A percentile compares a stretch with the other conserved stretches of the same genome.
phyloP scores from a whole-genome alignment of 2,113 vertebrate species.

The Anolis sagrei region DNA sequence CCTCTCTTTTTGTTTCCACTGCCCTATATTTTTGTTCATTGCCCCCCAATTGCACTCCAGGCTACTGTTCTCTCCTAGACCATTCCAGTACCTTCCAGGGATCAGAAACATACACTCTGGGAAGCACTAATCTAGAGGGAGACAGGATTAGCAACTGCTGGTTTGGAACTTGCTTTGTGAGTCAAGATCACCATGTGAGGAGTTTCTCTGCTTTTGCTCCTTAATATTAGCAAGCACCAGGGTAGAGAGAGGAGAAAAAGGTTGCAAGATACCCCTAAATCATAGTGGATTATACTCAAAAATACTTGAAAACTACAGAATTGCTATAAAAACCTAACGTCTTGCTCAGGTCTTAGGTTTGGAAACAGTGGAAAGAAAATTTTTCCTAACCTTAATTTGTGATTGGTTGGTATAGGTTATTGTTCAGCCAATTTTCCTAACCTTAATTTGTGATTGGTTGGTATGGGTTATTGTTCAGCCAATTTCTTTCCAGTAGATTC shows the following conservation, averaged over 20 bases:
- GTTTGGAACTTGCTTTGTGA: not conserved
- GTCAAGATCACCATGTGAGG: not conserved
- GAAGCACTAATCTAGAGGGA: too few species aligned
- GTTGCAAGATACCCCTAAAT: not conserved
- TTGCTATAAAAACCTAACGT: not conserved
- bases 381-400: not conserved
- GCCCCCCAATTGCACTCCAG: too few species aligned
- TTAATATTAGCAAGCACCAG: not conserved
- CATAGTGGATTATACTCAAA: not conserved
- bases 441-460: not conserved
- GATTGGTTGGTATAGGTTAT: conserved; percentile 15
- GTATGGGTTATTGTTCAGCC: conserved; percentile 43
- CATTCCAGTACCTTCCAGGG: too few species aligned
- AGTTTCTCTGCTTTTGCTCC: too few species aligned
- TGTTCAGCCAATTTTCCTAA: conserved; percentile 28
- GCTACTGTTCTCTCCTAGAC: too few species aligned
- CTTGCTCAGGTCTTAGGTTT: not conserved
- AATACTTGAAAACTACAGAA: not conserved
- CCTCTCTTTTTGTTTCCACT: too few species aligned
- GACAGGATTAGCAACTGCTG: too few species aligned
- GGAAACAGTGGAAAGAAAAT: not conserved
- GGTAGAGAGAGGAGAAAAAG: not conserved
- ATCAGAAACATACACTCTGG: too few species aligned
- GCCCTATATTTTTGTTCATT: too few species aligned
- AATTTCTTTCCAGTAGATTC: conserved; percentile 50